Percentiles rank a stretch among this genome's conserved stretches.
Evolutionary conservation across 1,140 invertebrate species (phyloP).

Genomic region (Drosophila tani): DNA sequence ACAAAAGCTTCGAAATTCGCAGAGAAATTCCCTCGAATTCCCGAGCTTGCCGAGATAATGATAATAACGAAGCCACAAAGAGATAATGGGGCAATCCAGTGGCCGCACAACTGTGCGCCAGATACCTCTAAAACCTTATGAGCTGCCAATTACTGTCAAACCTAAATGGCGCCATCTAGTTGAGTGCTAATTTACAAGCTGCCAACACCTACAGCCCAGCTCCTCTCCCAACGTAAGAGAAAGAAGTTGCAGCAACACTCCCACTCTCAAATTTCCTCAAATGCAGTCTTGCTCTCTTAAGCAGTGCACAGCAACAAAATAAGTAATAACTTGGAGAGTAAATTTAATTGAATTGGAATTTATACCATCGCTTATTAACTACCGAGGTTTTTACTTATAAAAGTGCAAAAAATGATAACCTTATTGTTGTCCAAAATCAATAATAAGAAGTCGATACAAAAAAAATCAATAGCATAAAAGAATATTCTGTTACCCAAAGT

Average conservation of each 20-base stretch:
- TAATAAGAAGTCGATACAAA: too few species aligned
- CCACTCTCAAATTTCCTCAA: constrained; percentile 1
- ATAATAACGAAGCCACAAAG: constrained; percentile 21
- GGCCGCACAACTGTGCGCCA: constrained; percentile 3
- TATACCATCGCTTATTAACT: too few species aligned
- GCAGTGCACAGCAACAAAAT: background rate
- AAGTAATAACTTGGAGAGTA: rapidly evolving
- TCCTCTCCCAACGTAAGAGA: constrained; percentile 6
- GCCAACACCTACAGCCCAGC: constrained; percentile 26
- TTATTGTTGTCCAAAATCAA: too few species aligned
- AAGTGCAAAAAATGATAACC: too few species aligned
- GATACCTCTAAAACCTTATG: background rate
- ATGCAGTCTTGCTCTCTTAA: background rate
- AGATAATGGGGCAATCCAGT: constrained; percentile 4
- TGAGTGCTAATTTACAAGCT: constrained; percentile 40
- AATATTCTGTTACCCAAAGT: too few species aligned
- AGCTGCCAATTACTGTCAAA: constrained; percentile 23
- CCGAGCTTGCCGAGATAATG: constrained; percentile 6
- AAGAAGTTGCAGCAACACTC: constrained; percentile 8
- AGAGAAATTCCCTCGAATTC: constrained; percentile 31
- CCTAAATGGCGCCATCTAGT: constrained; percentile 16
- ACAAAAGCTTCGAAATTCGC: constrained; percentile 13
- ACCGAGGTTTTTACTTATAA: too few species aligned
- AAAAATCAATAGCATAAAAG: too few species aligned
- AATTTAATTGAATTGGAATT: background rate